A percentile compares a stretch with the other conserved stretches of the same genome.
Conservation (phyloP, 2,113 vertebrate species). For the Leptocoma aspasia region DNA sequence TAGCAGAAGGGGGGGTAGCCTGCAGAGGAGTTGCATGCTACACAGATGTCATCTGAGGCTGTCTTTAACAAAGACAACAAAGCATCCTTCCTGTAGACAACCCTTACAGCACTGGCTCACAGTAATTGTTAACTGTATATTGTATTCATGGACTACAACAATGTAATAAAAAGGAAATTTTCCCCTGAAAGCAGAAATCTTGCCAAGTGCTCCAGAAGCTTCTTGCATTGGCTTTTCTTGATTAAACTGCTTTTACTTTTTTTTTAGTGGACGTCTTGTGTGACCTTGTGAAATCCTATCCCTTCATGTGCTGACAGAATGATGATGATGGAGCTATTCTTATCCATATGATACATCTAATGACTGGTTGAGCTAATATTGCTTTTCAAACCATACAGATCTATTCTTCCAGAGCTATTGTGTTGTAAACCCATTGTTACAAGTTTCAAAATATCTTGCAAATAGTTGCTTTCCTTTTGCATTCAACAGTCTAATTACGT, state of each 20-base stretch:
- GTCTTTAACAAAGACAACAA: background rate
- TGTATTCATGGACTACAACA: background rate
- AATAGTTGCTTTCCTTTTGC: background rate
- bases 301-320: background rate
- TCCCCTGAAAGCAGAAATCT: background rate
- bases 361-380: background rate
- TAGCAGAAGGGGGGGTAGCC: background rate
- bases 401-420: background rate
- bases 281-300: constrained; percentile 21
- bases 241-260: background rate
- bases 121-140: background rate
- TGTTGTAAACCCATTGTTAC: background rate
- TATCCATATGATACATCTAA: background rate
- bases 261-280: background rate
- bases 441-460: background rate
- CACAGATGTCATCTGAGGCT: background rate
- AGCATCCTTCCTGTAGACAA: background rate
- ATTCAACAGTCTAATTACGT: background rate
- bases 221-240: background rate
- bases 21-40: background rate
- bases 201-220: background rate
- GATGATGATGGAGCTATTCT: constrained; percentile 4
- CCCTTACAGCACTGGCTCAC: background rate
- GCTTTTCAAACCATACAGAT: background rate
- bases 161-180: background rate